phyloP scores from a whole-genome alignment of 2,797 vertebrate genomes.

The Semotilus atromaculatus region DNA sequence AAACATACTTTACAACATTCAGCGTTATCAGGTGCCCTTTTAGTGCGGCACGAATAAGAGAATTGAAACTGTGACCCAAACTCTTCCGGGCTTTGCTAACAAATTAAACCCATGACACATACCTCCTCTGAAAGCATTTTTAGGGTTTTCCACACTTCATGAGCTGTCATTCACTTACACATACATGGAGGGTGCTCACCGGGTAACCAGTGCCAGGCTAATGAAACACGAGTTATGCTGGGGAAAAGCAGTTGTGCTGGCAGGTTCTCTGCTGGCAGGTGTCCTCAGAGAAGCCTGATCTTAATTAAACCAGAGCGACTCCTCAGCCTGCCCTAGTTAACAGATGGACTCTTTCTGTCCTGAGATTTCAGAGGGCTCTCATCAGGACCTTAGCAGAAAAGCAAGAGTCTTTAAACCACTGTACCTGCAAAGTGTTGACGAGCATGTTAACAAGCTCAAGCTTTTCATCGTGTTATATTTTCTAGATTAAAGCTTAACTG shows the following conservation, averaged over 20 bases:
- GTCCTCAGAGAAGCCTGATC: slow-evolving; percentile 44
- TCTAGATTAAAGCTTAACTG: slow-evolving; percentile 1
- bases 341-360: slow-evolving; percentile 45
- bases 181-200: slow-evolving; percentile 21
- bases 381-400: slow-evolving; percentile 64
- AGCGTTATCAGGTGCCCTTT: slow-evolving; percentile 14
- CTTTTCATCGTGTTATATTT: slow-evolving; percentile 57
- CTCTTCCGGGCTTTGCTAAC: background rate
- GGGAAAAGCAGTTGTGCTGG: slow-evolving; percentile 13
- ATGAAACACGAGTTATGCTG: slow-evolving; percentile 28
- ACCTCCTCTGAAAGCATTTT: background rate
- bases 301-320: slow-evolving; percentile 54
- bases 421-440: slow-evolving; percentile 62
- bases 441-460: slow-evolving; percentile 61
- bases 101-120: background rate
- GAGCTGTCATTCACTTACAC: background rate
- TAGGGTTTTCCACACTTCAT: background rate
- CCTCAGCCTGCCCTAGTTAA: slow-evolving; percentile 32
- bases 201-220: slow-evolving; percentile 22
- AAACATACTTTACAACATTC: slow-evolving; percentile 28
- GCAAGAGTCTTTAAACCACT: slow-evolving; percentile 50
- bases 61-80: slow-evolving; percentile 29
- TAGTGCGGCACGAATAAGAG: background rate
- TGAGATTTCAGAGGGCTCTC: slow-evolving; percentile 44
- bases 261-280: slow-evolving; percentile 32